These are phyloP conservation scores for Formica selysi DNA, from an alignment of 1,140 invertebrate genomes.

Conservation along the genomic window DNA sequence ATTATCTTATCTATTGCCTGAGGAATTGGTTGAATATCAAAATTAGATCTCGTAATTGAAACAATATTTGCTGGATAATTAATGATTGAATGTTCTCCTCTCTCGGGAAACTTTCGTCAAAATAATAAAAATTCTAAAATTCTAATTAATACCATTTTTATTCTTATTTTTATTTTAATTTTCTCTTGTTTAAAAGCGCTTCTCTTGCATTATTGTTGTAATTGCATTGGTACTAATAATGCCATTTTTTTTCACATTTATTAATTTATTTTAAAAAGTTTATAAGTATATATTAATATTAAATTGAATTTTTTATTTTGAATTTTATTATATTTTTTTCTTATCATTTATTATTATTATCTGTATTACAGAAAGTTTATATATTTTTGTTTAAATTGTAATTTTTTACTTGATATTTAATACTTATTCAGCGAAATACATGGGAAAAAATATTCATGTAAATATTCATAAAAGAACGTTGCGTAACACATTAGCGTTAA, in stretches of 20 bases:
- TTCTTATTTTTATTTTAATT: constrained; percentile 23
- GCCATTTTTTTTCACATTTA: constrained; percentile 1
- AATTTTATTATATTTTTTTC: too few relatives aligned
- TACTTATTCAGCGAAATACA: background rate
- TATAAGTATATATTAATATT: too few relatives aligned
- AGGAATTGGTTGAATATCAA: constrained; percentile 36
- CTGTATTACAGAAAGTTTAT: background rate
- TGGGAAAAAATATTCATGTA: background rate
- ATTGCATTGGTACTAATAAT: background rate
- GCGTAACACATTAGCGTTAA: background rate
- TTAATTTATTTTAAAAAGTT: too few relatives aligned
- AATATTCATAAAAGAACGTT: background rate
- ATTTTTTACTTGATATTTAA: background rate
- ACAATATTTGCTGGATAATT: constrained; percentile 34
- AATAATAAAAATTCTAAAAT: background rate
- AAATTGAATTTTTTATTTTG: too few relatives aligned
- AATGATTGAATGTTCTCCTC: constrained; percentile 31
- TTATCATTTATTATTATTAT: background rate
- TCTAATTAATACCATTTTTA: background rate
- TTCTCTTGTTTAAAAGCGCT: background rate
- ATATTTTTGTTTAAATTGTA: background rate
- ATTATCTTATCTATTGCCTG: constrained; percentile 16
- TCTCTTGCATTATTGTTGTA: background rate
- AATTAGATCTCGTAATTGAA: constrained; percentile 45
- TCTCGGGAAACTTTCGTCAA: constrained; percentile 20